Conservation (phyloP, 2,797 vertebrate genomes). For the Sebastes umbrosus region DNA sequence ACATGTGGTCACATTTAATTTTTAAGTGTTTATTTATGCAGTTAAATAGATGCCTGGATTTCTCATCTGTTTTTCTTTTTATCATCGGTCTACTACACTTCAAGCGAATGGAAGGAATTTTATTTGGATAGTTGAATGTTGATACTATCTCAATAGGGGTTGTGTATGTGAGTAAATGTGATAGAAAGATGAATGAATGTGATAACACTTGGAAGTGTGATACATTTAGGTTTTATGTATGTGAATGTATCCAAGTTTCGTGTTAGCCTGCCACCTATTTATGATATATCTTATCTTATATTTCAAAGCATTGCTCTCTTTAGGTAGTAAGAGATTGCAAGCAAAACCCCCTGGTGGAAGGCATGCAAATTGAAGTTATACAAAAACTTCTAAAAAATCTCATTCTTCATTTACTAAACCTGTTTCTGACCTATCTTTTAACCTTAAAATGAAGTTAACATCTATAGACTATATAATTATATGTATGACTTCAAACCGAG, state of each 20-base stretch:
- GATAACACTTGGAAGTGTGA: not conserved
- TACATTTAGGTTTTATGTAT: not conserved
- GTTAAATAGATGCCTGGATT: not conserved
- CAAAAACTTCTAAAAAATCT: not conserved
- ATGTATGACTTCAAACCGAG: not conserved
- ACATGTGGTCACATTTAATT: slow-evolving; percentile 10
- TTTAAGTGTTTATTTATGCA: not conserved
- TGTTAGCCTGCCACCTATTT: not conserved
- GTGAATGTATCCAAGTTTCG: not conserved
- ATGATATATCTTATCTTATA: not conserved
- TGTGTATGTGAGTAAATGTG: not conserved
- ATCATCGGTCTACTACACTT: not conserved
- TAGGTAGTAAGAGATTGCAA: not conserved
- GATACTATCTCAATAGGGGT: not conserved
- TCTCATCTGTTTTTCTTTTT: not conserved
- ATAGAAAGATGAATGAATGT: not conserved
- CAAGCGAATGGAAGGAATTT: not conserved
- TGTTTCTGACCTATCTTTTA: not conserved
- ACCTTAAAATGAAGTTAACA: not conserved
- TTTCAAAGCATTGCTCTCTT: not conserved
- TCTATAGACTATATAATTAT: not conserved
- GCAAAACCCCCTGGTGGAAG: not conserved
- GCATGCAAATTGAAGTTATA: not conserved
- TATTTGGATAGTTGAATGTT: not conserved
- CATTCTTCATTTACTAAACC: not conserved